Evolutionary conservation across 2,797 vertebrate genomes (phyloP).

Genomic region (Artibeus jamaicensis): DNA sequence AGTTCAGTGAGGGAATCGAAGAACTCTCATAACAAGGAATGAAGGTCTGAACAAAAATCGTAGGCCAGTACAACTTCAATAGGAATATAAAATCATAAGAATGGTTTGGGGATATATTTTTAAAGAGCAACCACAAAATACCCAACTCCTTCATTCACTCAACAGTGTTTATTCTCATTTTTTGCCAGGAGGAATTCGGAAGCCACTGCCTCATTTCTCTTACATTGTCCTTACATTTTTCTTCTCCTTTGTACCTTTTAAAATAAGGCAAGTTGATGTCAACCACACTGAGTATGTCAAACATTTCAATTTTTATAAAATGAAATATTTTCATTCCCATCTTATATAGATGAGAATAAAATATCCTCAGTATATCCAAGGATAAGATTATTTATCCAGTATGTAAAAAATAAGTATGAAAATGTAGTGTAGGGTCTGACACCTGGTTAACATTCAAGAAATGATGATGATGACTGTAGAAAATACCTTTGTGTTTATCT

Average conservation of each 20-base stretch:
- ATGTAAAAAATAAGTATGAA: background rate
- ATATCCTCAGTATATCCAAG: too few relatives aligned
- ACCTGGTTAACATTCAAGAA: background rate
- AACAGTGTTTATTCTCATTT: background rate
- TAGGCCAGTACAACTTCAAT: background rate
- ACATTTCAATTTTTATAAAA: background rate
- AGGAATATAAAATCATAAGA: background rate
- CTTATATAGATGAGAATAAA: too few relatives aligned
- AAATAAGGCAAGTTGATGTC: background rate
- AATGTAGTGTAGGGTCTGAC: background rate
- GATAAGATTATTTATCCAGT: background rate
- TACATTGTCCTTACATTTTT: background rate
- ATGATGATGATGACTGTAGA: background rate
- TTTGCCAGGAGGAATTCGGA: background rate
- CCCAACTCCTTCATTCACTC: background rate
- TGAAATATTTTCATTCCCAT: background rate
- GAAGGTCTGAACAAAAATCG: background rate
- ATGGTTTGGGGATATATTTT: background rate
- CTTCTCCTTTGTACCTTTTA: background rate
- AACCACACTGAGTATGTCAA: background rate
- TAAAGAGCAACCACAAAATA: background rate
- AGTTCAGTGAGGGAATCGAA: background rate
- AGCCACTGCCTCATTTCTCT: background rate
- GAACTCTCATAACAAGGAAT: background rate
- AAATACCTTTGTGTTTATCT: background rate